Evolutionary conservation across 2,888 invertebrate genomes (phyloP), one percentile per base, ranked within the genome.

Genomic region (Campoletis raptor): DNA sequence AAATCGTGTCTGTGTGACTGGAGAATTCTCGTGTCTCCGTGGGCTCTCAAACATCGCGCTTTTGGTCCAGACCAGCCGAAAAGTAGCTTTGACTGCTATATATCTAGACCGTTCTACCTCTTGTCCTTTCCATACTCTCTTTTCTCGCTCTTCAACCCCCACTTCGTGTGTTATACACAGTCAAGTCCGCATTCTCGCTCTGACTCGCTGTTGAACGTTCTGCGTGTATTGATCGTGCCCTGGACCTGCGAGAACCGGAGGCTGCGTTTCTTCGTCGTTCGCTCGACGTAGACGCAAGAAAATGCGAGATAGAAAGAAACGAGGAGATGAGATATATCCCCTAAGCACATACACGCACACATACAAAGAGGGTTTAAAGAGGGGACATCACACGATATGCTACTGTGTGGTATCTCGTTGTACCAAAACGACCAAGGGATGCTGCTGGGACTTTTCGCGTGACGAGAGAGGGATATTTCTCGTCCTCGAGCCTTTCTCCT

Each of bases 221-320:
- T 82, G 85, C 83, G 69, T 92, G 93, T 94, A 94, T 94, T 94
- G 94, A 94, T 94, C 94, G 93, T 89, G 77, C 89, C 90, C 91
- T 90, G 89, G 84, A 90, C 90, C 92, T 89, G 90, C 64, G 78
- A 72, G 83, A 86, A 85, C 83, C 85, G 82, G 81, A 83, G 85
- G 81, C 85, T 78, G 83, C 81, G 69, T 81, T 69, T 79, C 87
- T 78, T 57, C 73, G 64, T 77, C 82, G 77, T 52, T 72, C 82
- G 83, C 74, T 57, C 83, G 48, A 79, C 74, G 76, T 48, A 64
- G 87, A 88, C 40, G 64, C 52, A 73, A 30, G 48, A 67, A 89
- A 89, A 91, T 90, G 88, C 88, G 90, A 90, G 90, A 84, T 73
- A 87, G 81, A 85, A 36, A 66, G 48, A 66, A 79, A 48, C 18